Base-by-base conservation (phyloP, 2,113 vertebrate genomes). In the Ptyas mucosa region DNA sequence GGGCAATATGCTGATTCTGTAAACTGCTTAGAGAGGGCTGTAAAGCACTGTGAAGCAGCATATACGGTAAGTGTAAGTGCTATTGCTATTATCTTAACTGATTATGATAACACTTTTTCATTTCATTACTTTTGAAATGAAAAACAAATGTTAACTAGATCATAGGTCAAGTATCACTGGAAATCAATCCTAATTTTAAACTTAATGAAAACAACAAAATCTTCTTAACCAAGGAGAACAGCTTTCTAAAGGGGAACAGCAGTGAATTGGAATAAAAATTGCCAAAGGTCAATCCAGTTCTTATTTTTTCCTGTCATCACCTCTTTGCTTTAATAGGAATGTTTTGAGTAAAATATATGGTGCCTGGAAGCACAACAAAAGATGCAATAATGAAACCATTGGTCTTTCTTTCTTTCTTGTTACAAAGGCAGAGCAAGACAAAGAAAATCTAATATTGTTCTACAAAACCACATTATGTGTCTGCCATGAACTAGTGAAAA, bases 381-480 rank as follows among this genome's bases (percentile, higher is more conserved):
- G 53, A n/a, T 29, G 43, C 46, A 89, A 9, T 91, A 23, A 91
- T 91, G 53, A 85, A 91, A 93, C 9, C 43, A 85, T 51, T 91
- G 86, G 61, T 90, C 92, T 88, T 91, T 91, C 29, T 43, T 87
- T 90, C 61, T 43, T 87, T 90, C 61, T 55, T 88, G 58, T 91
- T 93, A 69, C n/a, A 24, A 34, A 55, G 20, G 89, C 85, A 54
- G 85, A 87, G 34, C 51, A 49, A 90, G 58, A 34, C 57, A 90
- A 93, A 90, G 89, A 87, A 93, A 93, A 93, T 88, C 85, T 90
- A 93, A 64, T 87, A 90, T 93, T 90, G 39, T 46, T 90, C 89
- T 69, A 34, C 64, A 64, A 87, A 96, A 92, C 64, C 10, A 53
- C 55, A 1, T 85, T 69, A 91, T 15, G 0, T 4, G 85, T 88